Percentiles rank a stretch among this genome's conserved stretches.
Evolutionary conservation across 1,140 invertebrate species (phyloP).

Genomic region (Catajapyx aquilonaris): DNA sequence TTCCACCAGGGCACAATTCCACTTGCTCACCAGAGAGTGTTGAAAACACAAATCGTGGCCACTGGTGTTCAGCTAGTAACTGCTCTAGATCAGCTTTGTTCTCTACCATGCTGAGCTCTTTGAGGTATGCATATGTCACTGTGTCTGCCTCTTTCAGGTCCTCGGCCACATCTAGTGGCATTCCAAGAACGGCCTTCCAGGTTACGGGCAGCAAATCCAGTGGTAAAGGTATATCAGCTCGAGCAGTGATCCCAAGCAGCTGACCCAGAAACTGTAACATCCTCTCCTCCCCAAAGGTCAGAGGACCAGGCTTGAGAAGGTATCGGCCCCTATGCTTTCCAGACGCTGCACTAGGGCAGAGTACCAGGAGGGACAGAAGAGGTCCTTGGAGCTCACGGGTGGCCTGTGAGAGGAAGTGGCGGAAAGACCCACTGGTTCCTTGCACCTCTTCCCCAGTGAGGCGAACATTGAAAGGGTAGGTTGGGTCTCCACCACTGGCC

Average conservation of each 20-base stretch:
- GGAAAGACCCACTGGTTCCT: conserved; percentile 24
- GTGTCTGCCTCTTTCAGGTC: conserved; percentile 21
- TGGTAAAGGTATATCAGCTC: conserved; percentile 23
- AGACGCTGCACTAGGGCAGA: conserved; percentile 14
- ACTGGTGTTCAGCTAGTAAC: conserved; percentile 2
- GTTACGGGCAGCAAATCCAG: conserved; percentile 18
- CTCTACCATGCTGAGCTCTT: conserved; percentile 20
- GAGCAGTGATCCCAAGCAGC: conserved; percentile 21
- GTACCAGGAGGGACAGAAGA: conserved; percentile 15
- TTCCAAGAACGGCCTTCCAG: conserved; percentile 21
- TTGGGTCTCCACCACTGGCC: conserved; percentile 22
- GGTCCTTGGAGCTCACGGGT: conserved; percentile 18
- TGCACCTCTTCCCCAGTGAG: conserved; percentile 23
- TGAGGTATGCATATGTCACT: conserved; percentile 20
- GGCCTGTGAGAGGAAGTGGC: conserved; percentile 22
- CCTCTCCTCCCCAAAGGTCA: conserved; percentile 21
- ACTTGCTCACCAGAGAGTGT: too few relatives aligned
- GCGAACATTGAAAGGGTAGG: conserved; percentile 22
- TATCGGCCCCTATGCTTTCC: conserved; percentile 16
- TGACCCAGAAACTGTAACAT: conserved; percentile 22
- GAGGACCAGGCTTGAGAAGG: conserved; percentile 17
- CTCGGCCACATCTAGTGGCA: conserved; percentile 12
- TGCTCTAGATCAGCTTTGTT: conserved; percentile 3
- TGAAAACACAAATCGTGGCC: too few relatives aligned
- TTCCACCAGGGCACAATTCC: too few relatives aligned